These are phyloP conservation scores for Sebastes taczanowskii DNA, from an alignment of 2,797 vertebrate species.

Conservation along the genomic window DNA sequence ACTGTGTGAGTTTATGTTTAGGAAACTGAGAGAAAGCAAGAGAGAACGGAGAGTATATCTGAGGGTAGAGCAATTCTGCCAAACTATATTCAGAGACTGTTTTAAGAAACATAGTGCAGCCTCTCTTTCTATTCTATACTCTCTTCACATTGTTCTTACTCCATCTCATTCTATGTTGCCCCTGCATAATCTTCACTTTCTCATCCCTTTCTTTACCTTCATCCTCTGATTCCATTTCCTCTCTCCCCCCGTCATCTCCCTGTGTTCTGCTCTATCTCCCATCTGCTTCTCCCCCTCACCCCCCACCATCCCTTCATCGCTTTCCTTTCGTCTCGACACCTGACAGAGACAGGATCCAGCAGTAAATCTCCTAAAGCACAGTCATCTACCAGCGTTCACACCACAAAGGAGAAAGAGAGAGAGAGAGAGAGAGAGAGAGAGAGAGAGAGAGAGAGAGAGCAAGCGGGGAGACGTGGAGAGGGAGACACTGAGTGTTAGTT, in stretches of 20 bases:
- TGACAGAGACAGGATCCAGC: slow-evolving; percentile 76
- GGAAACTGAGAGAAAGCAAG: neutral
- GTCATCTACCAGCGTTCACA: slow-evolving; percentile 69
- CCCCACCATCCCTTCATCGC: slow-evolving; percentile 33
- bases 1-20: slow-evolving; percentile 2
- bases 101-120: slow-evolving; percentile 32
- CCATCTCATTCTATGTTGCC: slow-evolving; percentile 16
- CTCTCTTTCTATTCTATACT: slow-evolving; percentile 40
- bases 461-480: slow-evolving; percentile 15
- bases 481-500: slow-evolving; percentile 43
- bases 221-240: slow-evolving; percentile 55
- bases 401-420: slow-evolving; percentile 42
- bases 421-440: slow-evolving; percentile 1
- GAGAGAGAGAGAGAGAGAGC: neutral
- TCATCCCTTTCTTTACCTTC: slow-evolving; percentile 58
- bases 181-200: slow-evolving; percentile 50
- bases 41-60: neutral
- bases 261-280: slow-evolving; percentile 61
- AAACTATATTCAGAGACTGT: slow-evolving; percentile 38
- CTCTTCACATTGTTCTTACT: slow-evolving; percentile 36
- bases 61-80: slow-evolving; percentile 3
- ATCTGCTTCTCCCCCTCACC: slow-evolving; percentile 44
- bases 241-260: slow-evolving; percentile 50
- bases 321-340: slow-evolving; percentile 72
- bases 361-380: slow-evolving; percentile 78